Conservation (phyloP, 2,888 invertebrate species). For the Rhodophaea formosa region DNA sequence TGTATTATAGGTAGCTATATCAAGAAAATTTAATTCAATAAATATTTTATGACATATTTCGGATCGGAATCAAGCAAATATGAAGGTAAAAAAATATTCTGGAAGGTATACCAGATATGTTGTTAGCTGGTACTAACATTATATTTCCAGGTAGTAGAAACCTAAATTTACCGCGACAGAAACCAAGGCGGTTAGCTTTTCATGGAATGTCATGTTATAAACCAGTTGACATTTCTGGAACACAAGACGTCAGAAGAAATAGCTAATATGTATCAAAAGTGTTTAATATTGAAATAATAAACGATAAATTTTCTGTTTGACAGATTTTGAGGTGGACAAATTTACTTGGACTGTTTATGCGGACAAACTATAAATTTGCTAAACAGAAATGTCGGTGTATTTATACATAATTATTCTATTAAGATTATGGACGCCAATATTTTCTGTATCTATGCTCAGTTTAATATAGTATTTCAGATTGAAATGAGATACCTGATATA, state of each 20-base stretch:
- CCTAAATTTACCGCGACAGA: conserved; percentile 1
- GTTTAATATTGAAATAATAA: not conserved
- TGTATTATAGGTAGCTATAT: no score
- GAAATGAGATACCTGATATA: no score
- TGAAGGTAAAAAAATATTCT: not conserved
- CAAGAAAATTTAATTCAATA: no score
- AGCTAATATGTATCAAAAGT: not conserved
- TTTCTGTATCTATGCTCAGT: no score
- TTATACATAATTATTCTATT: not conserved
- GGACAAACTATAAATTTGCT: not conserved
- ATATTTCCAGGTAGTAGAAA: not conserved
- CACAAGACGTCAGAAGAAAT: conserved; percentile 13
- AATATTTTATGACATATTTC: no score
- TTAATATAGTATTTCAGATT: no score
- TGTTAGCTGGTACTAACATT: not conserved
- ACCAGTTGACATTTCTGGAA: conserved; percentile 11
- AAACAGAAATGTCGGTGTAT: not conserved
- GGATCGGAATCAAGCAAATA: no score
- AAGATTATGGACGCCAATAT: no score
- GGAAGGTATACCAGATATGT: not conserved
- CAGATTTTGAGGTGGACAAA: not conserved
- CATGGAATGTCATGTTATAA: conserved; percentile 4
- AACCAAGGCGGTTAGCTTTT: conserved; percentile 1
- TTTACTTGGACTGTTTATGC: not conserved
- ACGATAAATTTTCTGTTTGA: not conserved